Evolutionary conservation across 2,113 vertebrate species (phyloP), one percentile per base, ranked within the genome.

Genomic region (Lepidothrix coronata): DNA sequence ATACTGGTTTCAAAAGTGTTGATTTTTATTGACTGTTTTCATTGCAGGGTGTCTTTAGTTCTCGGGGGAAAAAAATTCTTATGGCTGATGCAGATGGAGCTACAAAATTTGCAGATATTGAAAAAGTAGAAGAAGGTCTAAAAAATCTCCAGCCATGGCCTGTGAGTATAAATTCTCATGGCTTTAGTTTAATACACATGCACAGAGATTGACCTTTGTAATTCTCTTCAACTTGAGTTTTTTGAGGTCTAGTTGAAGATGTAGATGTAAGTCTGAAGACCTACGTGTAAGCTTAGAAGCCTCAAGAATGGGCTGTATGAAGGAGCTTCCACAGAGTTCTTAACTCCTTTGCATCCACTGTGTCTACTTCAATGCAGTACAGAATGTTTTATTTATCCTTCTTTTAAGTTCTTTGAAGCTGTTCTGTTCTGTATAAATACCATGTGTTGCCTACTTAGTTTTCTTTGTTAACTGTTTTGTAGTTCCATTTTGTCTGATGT

Each of bases 81-180:
- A 99, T 99, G 99, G 99, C 99, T 8, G 99, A 99, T 94, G 99
- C 99, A 55, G 99, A 99, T 30, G 99, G 99, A 93, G 99, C 99
- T 82, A 99, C 99, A 51, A 99, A 99, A 97, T 99, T 99, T 97
- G 96, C 98, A 89, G 99, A 99, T 96, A 62, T 99, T 84, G 99
- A 99, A 92, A 99, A 99, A 97, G 96, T 99, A 79, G 99, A 99
- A 97, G 98, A 98, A 37, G 99, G 98, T 73, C 98, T 99, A 33
- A 88, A 97, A 58, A 96, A 96, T 66, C 95, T 99, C 68, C 97
- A 75, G 57, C 98, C 98, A 3, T 99, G 99, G 98, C 98, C 98
- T 63, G 99, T 99, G 89, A 98, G 98, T 97, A 93, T 84, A 71
- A 73, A 77, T 77, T 88, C 27, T 67, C 5, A 3, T 59, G 12